A percentile compares a stretch with the other conserved stretches of the same genome.
phyloP scores from a whole-genome alignment of 2,113 vertebrate genomes.

The Tychaedon coryphoeus region DNA sequence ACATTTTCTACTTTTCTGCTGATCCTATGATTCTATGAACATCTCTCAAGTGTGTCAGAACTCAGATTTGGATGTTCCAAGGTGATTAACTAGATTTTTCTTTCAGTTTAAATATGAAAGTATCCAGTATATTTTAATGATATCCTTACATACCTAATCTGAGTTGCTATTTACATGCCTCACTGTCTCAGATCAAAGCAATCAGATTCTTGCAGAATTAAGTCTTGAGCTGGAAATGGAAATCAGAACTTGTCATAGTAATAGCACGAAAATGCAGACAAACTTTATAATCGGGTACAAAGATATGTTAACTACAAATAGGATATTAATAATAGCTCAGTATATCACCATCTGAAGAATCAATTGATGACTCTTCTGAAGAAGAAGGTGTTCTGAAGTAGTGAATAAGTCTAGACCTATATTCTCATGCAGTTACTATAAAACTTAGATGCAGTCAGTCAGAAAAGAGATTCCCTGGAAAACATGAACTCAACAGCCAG shows the following conservation, averaged over 20 bases:
- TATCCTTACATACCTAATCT: not conserved
- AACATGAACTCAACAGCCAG: not conserved
- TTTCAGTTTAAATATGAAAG: not conserved
- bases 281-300: not conserved
- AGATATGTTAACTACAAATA: not conserved
- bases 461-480: not conserved
- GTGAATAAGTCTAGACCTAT: not conserved
- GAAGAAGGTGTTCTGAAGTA: not conserved
- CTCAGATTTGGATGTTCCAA: not conserved
- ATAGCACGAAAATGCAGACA: not conserved
- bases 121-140: not conserved
- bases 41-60: not conserved
- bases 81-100: not conserved
- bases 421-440: not conserved
- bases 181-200: not conserved
- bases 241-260: not conserved
- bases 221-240: not conserved
- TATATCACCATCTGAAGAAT: not conserved
- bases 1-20: not conserved
- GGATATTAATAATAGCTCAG: not conserved
- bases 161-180: not conserved
- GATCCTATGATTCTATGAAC: not conserved
- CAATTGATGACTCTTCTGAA: not conserved
- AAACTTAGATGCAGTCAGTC: not conserved
- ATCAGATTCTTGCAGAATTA: not conserved